Percentiles rank a stretch among this genome's conserved stretches.
phyloP scores from a whole-genome alignment of 2,113 vertebrate genomes.

The Pedionomus torquatus region DNA sequence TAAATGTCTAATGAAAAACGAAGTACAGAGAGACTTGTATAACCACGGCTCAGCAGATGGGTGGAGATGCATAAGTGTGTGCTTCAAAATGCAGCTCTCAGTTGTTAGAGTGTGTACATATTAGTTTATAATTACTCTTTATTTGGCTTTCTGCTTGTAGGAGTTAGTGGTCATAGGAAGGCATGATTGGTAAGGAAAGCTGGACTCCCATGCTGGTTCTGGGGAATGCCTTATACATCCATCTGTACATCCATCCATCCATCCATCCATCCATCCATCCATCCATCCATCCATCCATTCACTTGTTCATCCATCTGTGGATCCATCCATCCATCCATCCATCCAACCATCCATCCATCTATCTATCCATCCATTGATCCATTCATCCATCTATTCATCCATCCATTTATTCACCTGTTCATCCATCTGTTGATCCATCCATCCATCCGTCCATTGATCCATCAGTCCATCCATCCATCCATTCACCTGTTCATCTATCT shows the following conservation, averaged over 20 bases:
- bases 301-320: neutral
- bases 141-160: neutral
- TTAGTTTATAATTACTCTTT: neutral
- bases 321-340: neutral
- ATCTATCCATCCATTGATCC: neutral
- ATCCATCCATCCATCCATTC: neutral
- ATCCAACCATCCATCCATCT: neutral
- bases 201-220: rapidly evolving
- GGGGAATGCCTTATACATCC: rapidly evolving
- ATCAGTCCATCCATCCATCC: neutral
- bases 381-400: neutral
- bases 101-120: neutral
- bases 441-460: neutral
- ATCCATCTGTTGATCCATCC: neutral
- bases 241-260: neutral
- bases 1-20: neutral
- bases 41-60: neutral
- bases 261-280: neutral
- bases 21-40: neutral
- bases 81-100: neutral
- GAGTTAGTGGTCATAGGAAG: neutral
- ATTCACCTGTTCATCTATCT: neutral
- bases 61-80: neutral
- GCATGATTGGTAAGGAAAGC: neutral
- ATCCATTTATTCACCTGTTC: neutral